Percentiles rank a stretch among this genome's conserved stretches.
Evolutionary conservation across 2,113 vertebrate species (phyloP).

Genomic region (Melanocharis versteri): DNA sequence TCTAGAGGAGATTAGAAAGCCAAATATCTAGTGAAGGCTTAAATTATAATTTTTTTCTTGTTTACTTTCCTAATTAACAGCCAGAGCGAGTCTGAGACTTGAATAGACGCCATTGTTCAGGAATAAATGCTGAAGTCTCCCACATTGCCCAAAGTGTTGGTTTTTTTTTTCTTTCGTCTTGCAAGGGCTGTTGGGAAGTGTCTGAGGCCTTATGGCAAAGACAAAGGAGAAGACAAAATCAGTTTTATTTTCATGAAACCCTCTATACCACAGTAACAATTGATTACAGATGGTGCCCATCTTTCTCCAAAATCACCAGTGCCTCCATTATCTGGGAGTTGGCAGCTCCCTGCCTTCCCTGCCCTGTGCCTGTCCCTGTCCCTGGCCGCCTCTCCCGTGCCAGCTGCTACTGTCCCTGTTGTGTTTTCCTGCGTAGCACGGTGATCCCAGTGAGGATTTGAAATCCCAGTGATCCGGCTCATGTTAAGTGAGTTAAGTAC

Average conservation of each 20-base stretch:
- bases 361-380: background rate
- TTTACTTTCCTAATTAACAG: slow-evolving; percentile 14
- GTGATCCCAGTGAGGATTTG: background rate
- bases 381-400: rapidly evolving
- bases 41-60: background rate
- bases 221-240: background rate
- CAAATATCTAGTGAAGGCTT: background rate
- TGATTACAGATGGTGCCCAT: background rate
- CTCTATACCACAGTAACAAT: background rate
- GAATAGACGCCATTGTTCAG: background rate
- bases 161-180: background rate
- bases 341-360: background rate
- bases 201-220: background rate
- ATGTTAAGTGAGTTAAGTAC: background rate
- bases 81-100: background rate
- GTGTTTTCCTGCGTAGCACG: background rate
- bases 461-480: background rate
- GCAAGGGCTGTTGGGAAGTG: background rate
- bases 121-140: background rate
- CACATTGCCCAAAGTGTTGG: background rate
- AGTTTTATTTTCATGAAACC: background rate
- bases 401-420: background rate
- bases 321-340: rapidly evolving
- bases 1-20: background rate
- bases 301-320: background rate